Evolutionary conservation across 2,797 vertebrate genomes (phyloP).

Genomic region (Argya squamiceps): DNA sequence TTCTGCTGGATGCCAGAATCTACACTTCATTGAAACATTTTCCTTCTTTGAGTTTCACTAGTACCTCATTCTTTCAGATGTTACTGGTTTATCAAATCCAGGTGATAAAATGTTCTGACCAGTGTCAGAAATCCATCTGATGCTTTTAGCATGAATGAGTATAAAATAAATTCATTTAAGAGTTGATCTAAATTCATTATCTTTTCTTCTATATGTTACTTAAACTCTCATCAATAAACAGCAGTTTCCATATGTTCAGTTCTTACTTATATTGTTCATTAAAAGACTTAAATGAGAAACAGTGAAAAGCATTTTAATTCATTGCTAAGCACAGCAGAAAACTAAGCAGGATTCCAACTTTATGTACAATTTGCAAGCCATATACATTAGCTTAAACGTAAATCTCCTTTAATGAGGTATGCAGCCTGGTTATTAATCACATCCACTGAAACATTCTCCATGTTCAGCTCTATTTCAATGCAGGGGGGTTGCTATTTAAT

Average conservation of each 20-base stretch:
- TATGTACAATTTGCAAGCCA: slow-evolving; percentile 14
- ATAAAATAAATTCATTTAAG: background rate
- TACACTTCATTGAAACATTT: background rate
- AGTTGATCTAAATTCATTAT: background rate
- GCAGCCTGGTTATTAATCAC: background rate
- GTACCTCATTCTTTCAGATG: background rate
- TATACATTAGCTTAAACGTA: background rate
- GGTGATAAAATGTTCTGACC: background rate
- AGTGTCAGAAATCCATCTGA: background rate
- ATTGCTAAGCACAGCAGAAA: slow-evolving; percentile 46
- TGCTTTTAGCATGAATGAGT: background rate
- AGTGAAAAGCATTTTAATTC: background rate
- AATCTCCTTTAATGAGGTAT: slow-evolving; percentile 48
- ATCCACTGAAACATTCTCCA: background rate
- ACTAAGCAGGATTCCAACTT: slow-evolving; percentile 33
- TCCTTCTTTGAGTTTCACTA: background rate
- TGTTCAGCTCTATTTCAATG: background rate
- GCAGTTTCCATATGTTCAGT: background rate
- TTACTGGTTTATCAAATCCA: background rate
- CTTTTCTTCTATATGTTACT: background rate
- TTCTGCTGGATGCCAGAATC: background rate
- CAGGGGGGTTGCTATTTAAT: background rate
- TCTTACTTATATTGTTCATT: background rate
- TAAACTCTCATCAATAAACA: background rate
- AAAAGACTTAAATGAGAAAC: background rate